Evolutionary conservation across 1,140 invertebrate species (phyloP).

Genomic region (Whitmania pigra): DNA sequence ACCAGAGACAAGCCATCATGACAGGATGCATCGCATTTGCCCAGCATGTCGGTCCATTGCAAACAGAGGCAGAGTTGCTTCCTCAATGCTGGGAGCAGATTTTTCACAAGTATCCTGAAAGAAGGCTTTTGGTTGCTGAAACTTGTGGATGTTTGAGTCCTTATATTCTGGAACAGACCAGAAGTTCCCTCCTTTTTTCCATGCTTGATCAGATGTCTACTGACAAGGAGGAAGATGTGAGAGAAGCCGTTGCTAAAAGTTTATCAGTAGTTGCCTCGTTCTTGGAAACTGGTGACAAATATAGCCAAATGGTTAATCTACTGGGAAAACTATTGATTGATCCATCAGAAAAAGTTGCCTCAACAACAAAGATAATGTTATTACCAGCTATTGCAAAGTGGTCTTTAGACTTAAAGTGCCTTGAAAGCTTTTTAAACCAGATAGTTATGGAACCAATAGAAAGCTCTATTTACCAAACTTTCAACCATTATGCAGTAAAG

Average conservation of each 20-base stretch:
- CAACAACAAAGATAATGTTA: constrained; percentile 35
- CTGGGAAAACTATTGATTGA: constrained; percentile 49
- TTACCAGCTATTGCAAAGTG: constrained; percentile 49
- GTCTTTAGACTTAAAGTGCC: constrained; percentile 48
- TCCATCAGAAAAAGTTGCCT: constrained; percentile 33
- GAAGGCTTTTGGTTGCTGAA: constrained; percentile 58
- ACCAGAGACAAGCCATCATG: constrained; percentile 57
- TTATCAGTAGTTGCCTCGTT: constrained; percentile 53
- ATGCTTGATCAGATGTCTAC: constrained; percentile 64
- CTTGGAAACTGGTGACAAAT: constrained; percentile 58
- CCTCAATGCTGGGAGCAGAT: constrained; percentile 66
- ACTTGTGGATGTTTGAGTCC: constrained; percentile 58
- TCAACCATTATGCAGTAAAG: not conserved
- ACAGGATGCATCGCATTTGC: constrained; percentile 54
- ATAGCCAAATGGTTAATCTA: constrained; percentile 49
- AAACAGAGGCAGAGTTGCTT: constrained; percentile 57
- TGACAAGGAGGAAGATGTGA: constrained; percentile 55
- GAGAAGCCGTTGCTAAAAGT: constrained; percentile 53
- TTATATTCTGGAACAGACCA: constrained; percentile 54
- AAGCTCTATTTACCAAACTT: not conserved
- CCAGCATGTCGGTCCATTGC: constrained; percentile 45
- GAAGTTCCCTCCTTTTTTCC: constrained; percentile 58
- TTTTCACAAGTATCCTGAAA: constrained; percentile 57
- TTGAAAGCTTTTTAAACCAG: constrained; percentile 41
- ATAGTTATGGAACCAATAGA: constrained; percentile 36